Conservation (phyloP, 2,888 invertebrate genomes). For the Crossocerus cetratus region DNA sequence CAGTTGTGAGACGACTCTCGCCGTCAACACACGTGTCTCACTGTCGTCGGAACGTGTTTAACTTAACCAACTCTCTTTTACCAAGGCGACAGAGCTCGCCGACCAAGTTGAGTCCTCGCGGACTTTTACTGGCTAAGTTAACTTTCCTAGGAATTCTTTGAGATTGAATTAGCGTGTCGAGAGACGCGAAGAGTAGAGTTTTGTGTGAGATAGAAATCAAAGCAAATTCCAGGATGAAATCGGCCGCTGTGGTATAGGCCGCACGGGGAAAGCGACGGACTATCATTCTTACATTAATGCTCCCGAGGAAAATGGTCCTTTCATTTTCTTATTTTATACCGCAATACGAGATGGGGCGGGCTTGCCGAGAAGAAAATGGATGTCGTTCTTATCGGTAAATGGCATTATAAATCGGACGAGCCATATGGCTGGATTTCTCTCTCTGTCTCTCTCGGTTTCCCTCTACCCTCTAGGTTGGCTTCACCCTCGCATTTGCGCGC, state of each 20-base stretch:
- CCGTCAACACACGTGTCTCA: no score
- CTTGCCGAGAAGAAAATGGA: constrained; percentile 26
- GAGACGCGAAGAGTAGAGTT: no score
- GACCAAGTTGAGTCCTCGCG: no score
- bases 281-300: constrained; percentile 14
- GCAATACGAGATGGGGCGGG: background rate
- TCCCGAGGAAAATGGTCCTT: background rate
- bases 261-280: background rate
- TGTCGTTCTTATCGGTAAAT: constrained; percentile 23
- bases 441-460: background rate
- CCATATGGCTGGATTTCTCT: background rate
- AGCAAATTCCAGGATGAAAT: background rate
- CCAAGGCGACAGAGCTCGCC: no score
- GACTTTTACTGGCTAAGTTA: no score
- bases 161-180: no score
- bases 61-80: no score
- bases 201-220: no score
- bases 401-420: constrained; percentile 40
- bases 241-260: background rate
- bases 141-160: no score
- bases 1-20: no score
- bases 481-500: background rate
- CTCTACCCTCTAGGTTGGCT: no score
- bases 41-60: no score
- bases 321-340: background rate